These are phyloP conservation scores for Cenopis cana DNA, from an alignment of 2,888 invertebrate genomes.

Conservation along the genomic window DNA sequence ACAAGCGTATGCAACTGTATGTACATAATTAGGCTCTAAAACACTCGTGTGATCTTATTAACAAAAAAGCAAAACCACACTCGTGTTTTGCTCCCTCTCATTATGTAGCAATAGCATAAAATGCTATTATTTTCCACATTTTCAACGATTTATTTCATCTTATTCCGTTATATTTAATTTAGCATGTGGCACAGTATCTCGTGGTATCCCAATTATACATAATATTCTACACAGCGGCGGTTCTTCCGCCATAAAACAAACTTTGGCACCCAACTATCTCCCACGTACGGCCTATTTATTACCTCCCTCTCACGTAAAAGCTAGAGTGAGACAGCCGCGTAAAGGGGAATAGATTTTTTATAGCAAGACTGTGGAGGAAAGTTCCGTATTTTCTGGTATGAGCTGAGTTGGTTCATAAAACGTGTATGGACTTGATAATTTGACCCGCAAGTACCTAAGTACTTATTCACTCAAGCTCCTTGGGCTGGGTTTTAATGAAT, in stretches of 20 bases:
- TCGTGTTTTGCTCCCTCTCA: no score
- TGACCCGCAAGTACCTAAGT: not conserved
- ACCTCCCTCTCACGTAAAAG: conserved; percentile 43
- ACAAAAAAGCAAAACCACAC: no score
- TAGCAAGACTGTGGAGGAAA: conserved; percentile 1
- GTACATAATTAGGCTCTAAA: no score
- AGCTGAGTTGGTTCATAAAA: conserved; percentile 19
- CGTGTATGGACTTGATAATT: not conserved
- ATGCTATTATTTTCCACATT: no score
- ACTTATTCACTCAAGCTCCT: no score
- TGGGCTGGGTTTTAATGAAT: no score
- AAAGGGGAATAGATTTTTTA: conserved; percentile 37
- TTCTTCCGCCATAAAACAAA: conserved; percentile 41
- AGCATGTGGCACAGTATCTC: not conserved
- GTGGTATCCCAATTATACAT: conserved; percentile 16
- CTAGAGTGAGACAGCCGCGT: conserved; percentile 19
- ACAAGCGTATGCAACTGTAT: no score
- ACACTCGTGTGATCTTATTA: no score
- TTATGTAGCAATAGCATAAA: no score
- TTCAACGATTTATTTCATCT: no score
- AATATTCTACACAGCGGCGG: conserved; percentile 14
- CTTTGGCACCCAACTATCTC: conserved; percentile 46
- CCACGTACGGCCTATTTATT: conserved; percentile 60
- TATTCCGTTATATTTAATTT: not conserved
- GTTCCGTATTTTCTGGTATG: conserved; percentile 11